Evolutionary conservation across 2,888 invertebrate genomes (phyloP).

Genomic region (Spilosoma lubricipeda): DNA sequence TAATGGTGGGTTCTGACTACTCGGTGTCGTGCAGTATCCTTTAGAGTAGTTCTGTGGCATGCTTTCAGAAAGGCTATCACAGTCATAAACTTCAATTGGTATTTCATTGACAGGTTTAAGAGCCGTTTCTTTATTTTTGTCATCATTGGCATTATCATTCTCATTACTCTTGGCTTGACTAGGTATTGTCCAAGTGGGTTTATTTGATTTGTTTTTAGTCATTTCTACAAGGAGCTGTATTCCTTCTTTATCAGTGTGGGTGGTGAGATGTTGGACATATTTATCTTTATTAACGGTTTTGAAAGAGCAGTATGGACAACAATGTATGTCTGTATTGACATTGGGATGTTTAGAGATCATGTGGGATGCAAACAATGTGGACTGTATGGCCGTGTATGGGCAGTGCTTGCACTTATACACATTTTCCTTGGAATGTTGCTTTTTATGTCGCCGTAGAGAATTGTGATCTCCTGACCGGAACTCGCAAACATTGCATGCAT

Average conservation of each 20-base stretch:
- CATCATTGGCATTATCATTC: constrained; percentile 46
- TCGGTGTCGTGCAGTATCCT: constrained; percentile 64
- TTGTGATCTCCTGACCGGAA: constrained; percentile 93
- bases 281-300: constrained; percentile 89
- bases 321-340: constrained; percentile 87
- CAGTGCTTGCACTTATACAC: constrained; percentile 93
- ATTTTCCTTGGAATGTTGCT: constrained; percentile 90
- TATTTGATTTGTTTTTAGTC: constrained; percentile 66
- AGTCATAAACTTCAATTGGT: constrained; percentile 79
- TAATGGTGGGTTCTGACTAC: constrained; percentile 58
- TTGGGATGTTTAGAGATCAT: constrained; percentile 93
- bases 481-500: constrained; percentile 90
- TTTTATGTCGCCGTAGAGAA: constrained; percentile 92
- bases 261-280: constrained; percentile 84
- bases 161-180: constrained; percentile 66
- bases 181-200: constrained; percentile 80
- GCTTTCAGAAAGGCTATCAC: constrained; percentile 76
- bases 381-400: constrained; percentile 92
- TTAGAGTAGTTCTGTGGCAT: constrained; percentile 72
- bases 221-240: constrained; percentile 73
- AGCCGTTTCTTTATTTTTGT: constrained; percentile 59
- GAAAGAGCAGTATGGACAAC: constrained; percentile 87
- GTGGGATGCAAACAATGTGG: constrained; percentile 91
- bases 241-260: constrained; percentile 81
- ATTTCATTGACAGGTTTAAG: constrained; percentile 69